phyloP scores from a whole-genome alignment of 2,797 vertebrate species.

The Xenentodon cancila region DNA sequence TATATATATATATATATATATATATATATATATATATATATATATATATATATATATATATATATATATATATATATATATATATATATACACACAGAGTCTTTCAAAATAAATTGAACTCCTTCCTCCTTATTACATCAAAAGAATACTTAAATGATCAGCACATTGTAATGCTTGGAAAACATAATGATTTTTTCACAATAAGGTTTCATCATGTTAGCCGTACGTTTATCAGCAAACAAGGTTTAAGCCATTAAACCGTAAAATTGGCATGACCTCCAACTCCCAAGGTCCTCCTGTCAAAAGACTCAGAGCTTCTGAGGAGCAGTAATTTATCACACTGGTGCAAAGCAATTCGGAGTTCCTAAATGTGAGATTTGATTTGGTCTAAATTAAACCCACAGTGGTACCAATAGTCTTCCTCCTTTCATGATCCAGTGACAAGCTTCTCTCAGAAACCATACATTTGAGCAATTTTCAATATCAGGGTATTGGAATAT shows the following conservation, averaged over 20 bases:
- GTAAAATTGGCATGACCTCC: constrained; percentile 1
- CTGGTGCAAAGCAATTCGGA: not conserved
- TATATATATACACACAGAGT: too few relatives aligned
- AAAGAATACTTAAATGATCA: too few relatives aligned
- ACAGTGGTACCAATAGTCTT: constrained; percentile 1
- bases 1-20: too few relatives aligned
- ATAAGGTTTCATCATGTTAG: not conserved
- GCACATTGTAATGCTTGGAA: too few relatives aligned
- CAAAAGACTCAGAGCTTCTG: not conserved
- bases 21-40: too few relatives aligned
- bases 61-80: too few relatives aligned
- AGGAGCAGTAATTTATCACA: constrained; percentile 5
- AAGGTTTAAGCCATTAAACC: constrained; percentile 3
- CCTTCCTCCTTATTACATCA: too few relatives aligned
- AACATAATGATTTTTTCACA: too few relatives aligned
- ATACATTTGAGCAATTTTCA: constrained; percentile 2
- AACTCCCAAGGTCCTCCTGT: not conserved
- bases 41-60: not conserved
- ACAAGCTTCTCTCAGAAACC: not conserved
- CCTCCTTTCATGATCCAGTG: constrained; percentile 1
- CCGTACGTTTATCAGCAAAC: not conserved
- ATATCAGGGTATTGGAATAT: constrained; percentile 12
- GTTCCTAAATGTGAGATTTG: constrained; percentile 2
- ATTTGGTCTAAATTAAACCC: constrained; percentile 4
- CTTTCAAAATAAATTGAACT: too few relatives aligned